phyloP scores from a whole-genome alignment of 2,888 invertebrate genomes.

The Agrenia bidenticulata region DNA sequence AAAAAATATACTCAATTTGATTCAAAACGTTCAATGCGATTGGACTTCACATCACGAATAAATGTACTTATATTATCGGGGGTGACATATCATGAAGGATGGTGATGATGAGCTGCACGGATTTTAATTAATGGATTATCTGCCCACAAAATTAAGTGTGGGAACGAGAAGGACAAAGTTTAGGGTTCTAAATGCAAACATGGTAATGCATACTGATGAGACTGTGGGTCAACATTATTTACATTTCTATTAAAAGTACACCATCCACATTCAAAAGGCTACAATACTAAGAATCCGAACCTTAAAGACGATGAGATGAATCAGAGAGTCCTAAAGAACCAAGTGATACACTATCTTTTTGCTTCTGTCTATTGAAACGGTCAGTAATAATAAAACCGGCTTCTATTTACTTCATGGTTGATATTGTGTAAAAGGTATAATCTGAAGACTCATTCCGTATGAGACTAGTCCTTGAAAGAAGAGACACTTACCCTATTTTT shows the following conservation, averaged over 20 bases:
- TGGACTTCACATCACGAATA: no score
- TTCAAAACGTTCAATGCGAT: no score
- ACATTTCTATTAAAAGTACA: conserved; percentile 9
- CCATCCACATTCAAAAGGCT: conserved; percentile 1
- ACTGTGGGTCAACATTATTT: conserved; percentile 6
- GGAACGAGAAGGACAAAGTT: conserved; percentile 23
- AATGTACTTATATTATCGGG: neutral
- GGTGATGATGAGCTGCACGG: conserved; percentile 20
- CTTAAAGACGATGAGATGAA: neutral
- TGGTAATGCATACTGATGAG: conserved; percentile 43
- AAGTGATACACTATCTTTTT: conserved; percentile 1
- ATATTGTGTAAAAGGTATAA: no score
- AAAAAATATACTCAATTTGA: no score
- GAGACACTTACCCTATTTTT: conserved; percentile 10
- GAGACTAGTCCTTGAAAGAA: neutral
- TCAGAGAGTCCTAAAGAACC: neutral
- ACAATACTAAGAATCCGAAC: neutral
- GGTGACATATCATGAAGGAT: conserved; percentile 5
- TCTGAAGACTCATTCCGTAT: no score
- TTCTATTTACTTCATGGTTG: neutral
- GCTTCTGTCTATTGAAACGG: neutral
- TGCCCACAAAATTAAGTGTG: conserved; percentile 40
- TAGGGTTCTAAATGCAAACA: conserved; percentile 17
- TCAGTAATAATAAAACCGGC: conserved; percentile 7
- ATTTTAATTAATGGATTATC: conserved; percentile 47